Base-by-base conservation (phyloP, 2,113 vertebrate species). In the Bos indicus region DNA sequence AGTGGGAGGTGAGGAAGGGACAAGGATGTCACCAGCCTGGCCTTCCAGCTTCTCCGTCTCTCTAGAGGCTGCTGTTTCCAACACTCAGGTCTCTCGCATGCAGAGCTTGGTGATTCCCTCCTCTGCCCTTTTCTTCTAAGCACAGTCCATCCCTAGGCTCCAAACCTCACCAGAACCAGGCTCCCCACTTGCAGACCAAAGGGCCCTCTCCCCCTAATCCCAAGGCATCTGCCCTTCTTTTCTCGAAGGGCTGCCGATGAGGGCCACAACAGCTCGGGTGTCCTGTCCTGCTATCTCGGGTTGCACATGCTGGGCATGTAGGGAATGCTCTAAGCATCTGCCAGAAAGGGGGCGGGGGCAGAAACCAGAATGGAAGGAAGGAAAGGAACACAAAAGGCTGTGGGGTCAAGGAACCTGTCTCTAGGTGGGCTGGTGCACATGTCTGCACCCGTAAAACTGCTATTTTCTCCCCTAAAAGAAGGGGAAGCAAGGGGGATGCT, bases 271-370 rank as follows among this genome's bases (percentile, higher is more conserved):
- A 97, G 98, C 95, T 98, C 97, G 52, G 91, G 97, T 97, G 91
- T 97, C 98, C 91, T 92, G 94, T 33, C 48, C 74, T 82, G 92
- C 96, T 97, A 96, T 98, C 98, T 98, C 94, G 43, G 97, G 96
- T 98, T 97, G 97, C 97, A 97, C 77, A 97, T 90, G 92, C 95
- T 92, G 97, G 91, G 98, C 97, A 98, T 97, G 98, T 33, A 97
- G 98, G 97, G 97, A 98, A 98, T 97, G 98, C 97, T 97, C 71
- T 54, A 93, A 93, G 80, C 84, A 93, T 94, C 67, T 96, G 96
- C 96, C 97, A 98, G 95, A 93, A 92, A 90, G 90, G 74, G 95
- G 62, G 88, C 56, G 46, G 95, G 93, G 91, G 59, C n/a, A 77
- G 81, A 94, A 80, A 56, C 48, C 93, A 88, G 77, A 86, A 5